Evolutionary conservation across 1,140 invertebrate species (phyloP).

Genomic region (Agrypnia vestita): DNA sequence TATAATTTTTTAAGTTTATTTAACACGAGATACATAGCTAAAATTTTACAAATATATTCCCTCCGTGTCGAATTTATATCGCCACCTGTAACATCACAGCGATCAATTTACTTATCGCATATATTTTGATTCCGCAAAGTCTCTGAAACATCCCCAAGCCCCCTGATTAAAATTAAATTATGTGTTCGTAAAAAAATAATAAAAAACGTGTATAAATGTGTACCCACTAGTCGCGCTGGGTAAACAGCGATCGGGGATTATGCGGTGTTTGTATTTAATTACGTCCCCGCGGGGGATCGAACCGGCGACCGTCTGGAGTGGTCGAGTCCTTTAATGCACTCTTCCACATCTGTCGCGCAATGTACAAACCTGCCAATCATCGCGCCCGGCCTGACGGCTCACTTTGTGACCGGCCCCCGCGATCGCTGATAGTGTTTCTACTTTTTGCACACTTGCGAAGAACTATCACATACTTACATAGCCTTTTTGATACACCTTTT

Average conservation of each 20-base stretch:
- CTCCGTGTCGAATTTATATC: too few relatives aligned
- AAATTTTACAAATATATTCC: too few relatives aligned
- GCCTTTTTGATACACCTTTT: too few relatives aligned
- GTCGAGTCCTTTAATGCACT: constrained; percentile 33
- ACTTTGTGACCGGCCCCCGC: too few relatives aligned
- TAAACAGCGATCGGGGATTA: constrained; percentile 59
- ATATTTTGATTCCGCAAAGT: background rate
- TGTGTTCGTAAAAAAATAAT: constrained; percentile 37
- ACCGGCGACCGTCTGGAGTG: constrained; percentile 13
- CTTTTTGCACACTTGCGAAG: too few relatives aligned
- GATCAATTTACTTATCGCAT: background rate
- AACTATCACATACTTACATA: too few relatives aligned
- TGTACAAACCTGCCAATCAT: too few relatives aligned
- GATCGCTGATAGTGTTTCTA: too few relatives aligned
- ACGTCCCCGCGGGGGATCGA: constrained; percentile 57
- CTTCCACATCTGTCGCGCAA: constrained; percentile 34
- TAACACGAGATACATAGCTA: too few relatives aligned
- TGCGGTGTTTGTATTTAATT: constrained; percentile 66
- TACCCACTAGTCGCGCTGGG: constrained; percentile 60
- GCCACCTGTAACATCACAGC: too few relatives aligned
- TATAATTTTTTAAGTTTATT: too few relatives aligned
- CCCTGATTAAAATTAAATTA: constrained; percentile 44
- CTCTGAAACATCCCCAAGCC: constrained; percentile 11
- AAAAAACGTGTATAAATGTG: constrained; percentile 58
- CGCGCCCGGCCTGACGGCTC: too few relatives aligned